Conservation (phyloP, 2,888 invertebrate species). For the Acleris laterana region DNA sequence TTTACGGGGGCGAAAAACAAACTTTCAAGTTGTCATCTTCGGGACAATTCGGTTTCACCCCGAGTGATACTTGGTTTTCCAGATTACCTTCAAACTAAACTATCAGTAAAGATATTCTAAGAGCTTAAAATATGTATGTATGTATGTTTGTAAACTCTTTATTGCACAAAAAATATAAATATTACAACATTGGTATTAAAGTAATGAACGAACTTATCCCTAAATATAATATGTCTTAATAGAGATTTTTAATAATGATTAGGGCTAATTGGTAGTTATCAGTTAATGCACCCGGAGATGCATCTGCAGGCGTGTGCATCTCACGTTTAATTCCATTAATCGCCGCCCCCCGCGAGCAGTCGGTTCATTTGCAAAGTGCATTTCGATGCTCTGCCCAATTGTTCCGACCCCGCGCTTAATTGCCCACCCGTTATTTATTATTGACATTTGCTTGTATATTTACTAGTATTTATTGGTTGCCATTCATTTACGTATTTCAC, state of each 20-base stretch:
- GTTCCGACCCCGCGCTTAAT: conserved; percentile 77
- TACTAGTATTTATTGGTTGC: conserved; percentile 58
- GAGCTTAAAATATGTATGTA: too few relatives aligned
- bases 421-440: conserved; percentile 77
- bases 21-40: too few relatives aligned
- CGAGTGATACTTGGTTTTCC: too few relatives aligned
- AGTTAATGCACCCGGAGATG: conserved; percentile 46
- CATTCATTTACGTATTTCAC: conserved; percentile 51
- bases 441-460: conserved; percentile 72
- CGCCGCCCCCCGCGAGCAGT: conserved; percentile 52
- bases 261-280: conserved; percentile 36
- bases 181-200: too few relatives aligned
- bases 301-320: conserved; percentile 66
- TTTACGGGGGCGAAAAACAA: too few relatives aligned
- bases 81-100: too few relatives aligned
- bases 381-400: conserved; percentile 78
- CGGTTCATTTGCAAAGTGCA: conserved; percentile 84
- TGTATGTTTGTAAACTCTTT: too few relatives aligned
- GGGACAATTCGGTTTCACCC: too few relatives aligned
- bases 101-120: too few relatives aligned
- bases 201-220: too few relatives aligned
- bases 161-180: too few relatives aligned
- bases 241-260: conserved; percentile 15
- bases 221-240: too few relatives aligned
- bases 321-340: conserved; percentile 77